Evolutionary conservation across 2,888 invertebrate genomes (phyloP), one percentile per base, ranked within the genome.

Genomic region (Tachina grossa): DNA sequence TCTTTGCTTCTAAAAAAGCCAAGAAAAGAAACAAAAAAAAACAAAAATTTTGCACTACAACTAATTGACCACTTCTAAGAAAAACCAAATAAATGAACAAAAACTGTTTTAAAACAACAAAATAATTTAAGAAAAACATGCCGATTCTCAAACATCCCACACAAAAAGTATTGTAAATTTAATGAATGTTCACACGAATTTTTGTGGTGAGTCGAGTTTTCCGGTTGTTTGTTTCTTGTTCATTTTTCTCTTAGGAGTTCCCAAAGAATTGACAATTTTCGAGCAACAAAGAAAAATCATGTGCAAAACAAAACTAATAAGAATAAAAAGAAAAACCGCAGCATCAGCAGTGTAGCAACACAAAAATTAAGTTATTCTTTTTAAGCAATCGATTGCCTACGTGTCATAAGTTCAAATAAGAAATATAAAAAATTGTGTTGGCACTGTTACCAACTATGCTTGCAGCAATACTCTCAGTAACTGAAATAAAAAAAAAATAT

Each of bases 341-440:
- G 57, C 76, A 45, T 47, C 66, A 51, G n/a, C 22, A 61, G n/a
- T 6, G 31, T 22, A 43, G 13, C 6, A 63, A 8, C 11, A 63
- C 3, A n/a, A 66, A 49, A 71, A 31, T 65, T 9, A 74, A 53
- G 59, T 31, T 19, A 1, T 71, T 13, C 41, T 57, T 53, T 72
- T 49, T 19, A 31, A 31, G 31, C 5, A 75, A 72, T 72, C 77
- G 83, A 65, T 77, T 83, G 77, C 71, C 69, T 75, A 77, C 66
- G 80, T 84, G 84, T 77, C 76, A 81, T 72, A 80, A 72, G 84
- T 71, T 72, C 53, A 84, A 80, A 77, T 81, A 77, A 55, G 61
- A 81, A 77, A 81, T 74, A 1, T 51, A 68, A 49, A n/a, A 55
- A 72, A 59, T 72, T 43, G 68, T 69, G 9, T 53, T 69, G 75